These are phyloP conservation scores for Chorisops tibialis DNA, from an alignment of 2,888 invertebrate genomes.

Conservation along the genomic window DNA sequence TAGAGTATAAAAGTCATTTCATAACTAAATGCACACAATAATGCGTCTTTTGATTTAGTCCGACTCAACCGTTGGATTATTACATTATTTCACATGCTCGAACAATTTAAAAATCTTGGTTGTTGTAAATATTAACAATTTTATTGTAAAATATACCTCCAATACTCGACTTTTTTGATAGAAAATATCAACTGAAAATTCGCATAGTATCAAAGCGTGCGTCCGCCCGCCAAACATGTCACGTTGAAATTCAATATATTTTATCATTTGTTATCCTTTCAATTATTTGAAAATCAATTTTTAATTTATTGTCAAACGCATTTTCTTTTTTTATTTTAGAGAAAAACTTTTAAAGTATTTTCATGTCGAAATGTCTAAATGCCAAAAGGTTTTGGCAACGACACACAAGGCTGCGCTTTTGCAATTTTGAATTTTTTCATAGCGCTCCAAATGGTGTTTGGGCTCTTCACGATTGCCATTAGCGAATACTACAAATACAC, in stretches of 20 bases:
- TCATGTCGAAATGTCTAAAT: slow-evolving; percentile 31
- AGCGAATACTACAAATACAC: slow-evolving; percentile 23
- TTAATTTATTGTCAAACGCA: background rate
- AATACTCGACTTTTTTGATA: no score
- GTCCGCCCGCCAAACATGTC: background rate
- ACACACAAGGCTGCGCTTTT: slow-evolving; percentile 14
- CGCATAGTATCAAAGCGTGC: no score
- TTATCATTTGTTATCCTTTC: background rate
- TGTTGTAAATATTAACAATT: no score
- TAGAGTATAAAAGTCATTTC: no score
- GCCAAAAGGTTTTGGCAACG: slow-evolving; percentile 22
- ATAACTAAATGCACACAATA: no score
- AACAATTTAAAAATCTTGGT: no score
- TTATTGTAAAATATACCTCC: no score
- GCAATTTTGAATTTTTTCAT: slow-evolving; percentile 18
- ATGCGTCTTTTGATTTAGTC: no score
- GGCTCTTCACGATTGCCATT: slow-evolving; percentile 7
- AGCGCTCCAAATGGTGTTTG: slow-evolving; percentile 26
- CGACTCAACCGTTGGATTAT: no score
- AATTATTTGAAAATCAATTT: background rate
- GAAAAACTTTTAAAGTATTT: slow-evolving; percentile 3
- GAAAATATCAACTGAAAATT: no score
- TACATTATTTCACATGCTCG: no score
- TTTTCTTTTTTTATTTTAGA: slow-evolving; percentile 7
- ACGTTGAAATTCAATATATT: background rate